Evolutionary conservation across 2,888 invertebrate genomes (phyloP).

Genomic region (Cynaeus angustus): DNA sequence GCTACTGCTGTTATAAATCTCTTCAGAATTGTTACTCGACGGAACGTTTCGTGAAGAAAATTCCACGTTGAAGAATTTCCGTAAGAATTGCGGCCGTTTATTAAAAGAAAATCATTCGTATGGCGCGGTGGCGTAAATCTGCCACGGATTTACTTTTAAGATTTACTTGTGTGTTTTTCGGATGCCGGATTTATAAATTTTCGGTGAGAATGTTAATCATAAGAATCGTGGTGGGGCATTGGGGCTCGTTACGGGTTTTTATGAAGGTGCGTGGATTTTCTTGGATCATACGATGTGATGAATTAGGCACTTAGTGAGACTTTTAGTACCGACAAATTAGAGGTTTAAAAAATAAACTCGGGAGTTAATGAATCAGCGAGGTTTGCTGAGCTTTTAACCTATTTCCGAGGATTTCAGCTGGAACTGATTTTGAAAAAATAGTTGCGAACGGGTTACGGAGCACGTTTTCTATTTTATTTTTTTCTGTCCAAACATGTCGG

Average conservation of each 20-base stretch:
- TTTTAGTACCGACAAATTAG: conserved; percentile 17
- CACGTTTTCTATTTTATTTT: too few species aligned
- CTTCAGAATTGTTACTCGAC: conserved; percentile 26
- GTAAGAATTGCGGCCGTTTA: not conserved
- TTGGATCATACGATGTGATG: conserved; percentile 6
- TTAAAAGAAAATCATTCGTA: conserved; percentile 10
- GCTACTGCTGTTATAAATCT: conserved; percentile 39
- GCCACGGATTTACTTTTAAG: conserved; percentile 14
- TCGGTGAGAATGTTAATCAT: conserved; percentile 25
- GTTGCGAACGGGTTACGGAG: too few species aligned
- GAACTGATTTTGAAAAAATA: not conserved
- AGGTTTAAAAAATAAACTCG: conserved; percentile 1
- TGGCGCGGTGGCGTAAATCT: conserved; percentile 13
- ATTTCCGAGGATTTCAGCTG: not conserved
- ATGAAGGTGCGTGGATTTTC: not conserved
- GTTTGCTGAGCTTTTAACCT: not conserved
- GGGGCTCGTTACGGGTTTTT: conserved; percentile 7
- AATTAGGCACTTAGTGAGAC: conserved; percentile 11
- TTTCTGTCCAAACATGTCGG: too few species aligned
- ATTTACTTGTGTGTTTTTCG: conserved; percentile 23
- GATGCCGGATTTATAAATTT: conserved; percentile 46
- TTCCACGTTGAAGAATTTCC: conserved; percentile 5
- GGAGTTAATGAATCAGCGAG: not conserved
- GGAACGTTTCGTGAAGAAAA: conserved; percentile 12
- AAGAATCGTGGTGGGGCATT: conserved; percentile 1